Conservation (phyloP, 2,888 invertebrate species). For the Cenopis cana region DNA sequence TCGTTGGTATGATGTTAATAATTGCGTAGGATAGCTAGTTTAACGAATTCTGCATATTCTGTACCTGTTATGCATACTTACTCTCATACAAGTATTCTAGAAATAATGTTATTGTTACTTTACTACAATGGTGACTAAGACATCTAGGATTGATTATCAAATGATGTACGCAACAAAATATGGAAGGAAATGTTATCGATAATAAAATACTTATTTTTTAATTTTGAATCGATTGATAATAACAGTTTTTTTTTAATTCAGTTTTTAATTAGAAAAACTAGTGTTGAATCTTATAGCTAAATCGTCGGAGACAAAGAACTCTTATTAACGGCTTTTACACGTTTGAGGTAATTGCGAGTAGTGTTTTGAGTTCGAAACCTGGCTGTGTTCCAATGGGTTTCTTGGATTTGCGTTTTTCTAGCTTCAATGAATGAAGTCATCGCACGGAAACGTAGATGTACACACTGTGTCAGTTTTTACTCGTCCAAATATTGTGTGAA, state of each 20-base stretch:
- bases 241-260: too few relatives aligned
- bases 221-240: too few relatives aligned
- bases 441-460: neutral
- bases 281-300: neutral
- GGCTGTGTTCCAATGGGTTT: constrained; percentile 9
- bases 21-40: neutral
- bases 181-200: too few relatives aligned
- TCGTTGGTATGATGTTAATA: neutral
- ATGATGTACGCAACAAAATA: constrained; percentile 6
- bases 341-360: neutral
- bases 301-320: neutral
- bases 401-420: constrained; percentile 11
- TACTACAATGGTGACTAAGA: constrained; percentile 4
- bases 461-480: neutral
- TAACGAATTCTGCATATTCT: neutral
- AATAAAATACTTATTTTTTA: too few relatives aligned
- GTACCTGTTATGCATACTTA: neutral
- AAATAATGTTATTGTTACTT: too few relatives aligned
- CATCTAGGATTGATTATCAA: neutral
- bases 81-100: too few relatives aligned
- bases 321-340: neutral
- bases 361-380: neutral
- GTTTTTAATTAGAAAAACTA: neutral
- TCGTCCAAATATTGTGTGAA: neutral
- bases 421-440: constrained; percentile 10